Evolutionary conservation across 1,140 invertebrate species (phyloP).

Genomic region (Lepidurus packardi): DNA sequence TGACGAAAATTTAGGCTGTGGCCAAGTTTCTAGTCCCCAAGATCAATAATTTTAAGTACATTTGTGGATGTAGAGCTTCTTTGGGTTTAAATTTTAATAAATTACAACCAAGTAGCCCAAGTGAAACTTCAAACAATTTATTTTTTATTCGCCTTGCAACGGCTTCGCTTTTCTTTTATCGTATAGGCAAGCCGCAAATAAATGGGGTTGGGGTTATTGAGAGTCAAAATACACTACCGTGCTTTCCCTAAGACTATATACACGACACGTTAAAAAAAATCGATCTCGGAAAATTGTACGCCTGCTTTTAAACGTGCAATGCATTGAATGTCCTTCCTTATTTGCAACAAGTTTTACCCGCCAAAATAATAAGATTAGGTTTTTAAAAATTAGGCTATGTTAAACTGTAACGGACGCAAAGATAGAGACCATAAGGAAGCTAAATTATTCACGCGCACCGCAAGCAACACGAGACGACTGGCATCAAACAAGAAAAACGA

Average conservation of each 20-base stretch:
- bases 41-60: conserved; percentile 4
- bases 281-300: not conserved
- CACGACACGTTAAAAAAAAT: not conserved
- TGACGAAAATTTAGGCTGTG: not conserved
- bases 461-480: not conserved
- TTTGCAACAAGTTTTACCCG: too few relatives aligned
- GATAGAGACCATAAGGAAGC: not conserved
- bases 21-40: conserved; percentile 5
- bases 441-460: conserved; percentile 18
- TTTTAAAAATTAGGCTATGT: too few relatives aligned
- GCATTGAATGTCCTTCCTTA: too few relatives aligned
- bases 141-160: conserved; percentile 15
- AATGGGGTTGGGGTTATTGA: not conserved
- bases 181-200: conserved; percentile 5
- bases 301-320: too few relatives aligned
- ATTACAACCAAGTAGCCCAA: not conserved
- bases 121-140: not conserved
- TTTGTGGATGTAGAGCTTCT: conserved; percentile 2
- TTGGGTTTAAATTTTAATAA: not conserved
- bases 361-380: too few relatives aligned
- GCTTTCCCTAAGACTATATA: not conserved
- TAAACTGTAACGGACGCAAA: too few relatives aligned
- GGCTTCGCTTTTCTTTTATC: not conserved
- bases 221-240: not conserved
- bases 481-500: not conserved